Evolutionary conservation across 1,140 invertebrate genomes (phyloP), one percentile per base, ranked within the genome.

Genomic region (Bombus pyrosoma): DNA sequence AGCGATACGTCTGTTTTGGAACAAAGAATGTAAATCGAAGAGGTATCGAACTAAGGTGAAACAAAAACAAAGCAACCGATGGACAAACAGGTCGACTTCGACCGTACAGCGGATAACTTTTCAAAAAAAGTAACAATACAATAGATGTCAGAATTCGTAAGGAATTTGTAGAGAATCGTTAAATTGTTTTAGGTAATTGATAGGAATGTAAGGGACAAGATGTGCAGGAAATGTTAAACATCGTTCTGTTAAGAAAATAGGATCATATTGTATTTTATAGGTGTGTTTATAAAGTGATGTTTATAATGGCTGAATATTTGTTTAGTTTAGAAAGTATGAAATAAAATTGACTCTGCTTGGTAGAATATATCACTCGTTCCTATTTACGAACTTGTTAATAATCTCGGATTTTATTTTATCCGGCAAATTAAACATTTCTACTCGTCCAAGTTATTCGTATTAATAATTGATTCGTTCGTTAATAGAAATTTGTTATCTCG

Each of bases 1-100:
- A 6, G n/a, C 22, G 25, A 32, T 22, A 41, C 59, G 47, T 74
- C n/a, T 82, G 71, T 82, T 82, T 82, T 47, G 39, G 41, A 77
- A 37, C n/a, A 39, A 68, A 3, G 32, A 34, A 72, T 22, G 28
- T 39, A 12, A 41, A 32, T 37, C 32, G 71, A 25, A 34, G 0
- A 12, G 28, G 32, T 64, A 41, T 53, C 32, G n/a, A 22, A 5
- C 32, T 64, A 80, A 84, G 83, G 83, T 72, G 41, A 37, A 62
- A 84, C 3, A 25, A 77, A 76, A 83, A 69, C 15, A 0, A 4
- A 15, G 28, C 4, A 10, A 34, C n/a, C 34, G 28, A 32, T 41
- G 28, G 25, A 43, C 28, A 83, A 41, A 83, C 81, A 76, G 64
- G 28, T 8, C 22, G 15, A 3, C 37, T 53, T 39, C 0, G 22